Evolutionary conservation across 1,140 invertebrate species (phyloP).

Genomic region (Probaryconus sp.): DNA sequence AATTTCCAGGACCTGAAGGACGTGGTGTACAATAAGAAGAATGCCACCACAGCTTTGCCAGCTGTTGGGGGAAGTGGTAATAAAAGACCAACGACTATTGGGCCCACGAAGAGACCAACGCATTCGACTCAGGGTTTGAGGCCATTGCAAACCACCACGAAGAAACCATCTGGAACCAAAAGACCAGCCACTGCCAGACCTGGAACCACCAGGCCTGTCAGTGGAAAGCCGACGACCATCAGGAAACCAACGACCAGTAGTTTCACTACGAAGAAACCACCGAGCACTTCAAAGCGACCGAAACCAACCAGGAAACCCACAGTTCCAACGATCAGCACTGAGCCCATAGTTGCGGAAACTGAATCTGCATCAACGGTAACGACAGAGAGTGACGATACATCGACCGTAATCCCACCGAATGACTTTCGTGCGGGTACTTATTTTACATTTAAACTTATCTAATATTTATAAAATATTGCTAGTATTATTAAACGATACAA

Average conservation of each 20-base stretch:
- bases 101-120: constrained; percentile 65
- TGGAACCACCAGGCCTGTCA: constrained; percentile 63
- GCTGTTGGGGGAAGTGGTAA: constrained; percentile 50
- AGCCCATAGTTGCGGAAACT: constrained; percentile 44
- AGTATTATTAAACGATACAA: no score
- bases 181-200: constrained; percentile 63
- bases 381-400: constrained; percentile 26
- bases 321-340: constrained; percentile 38
- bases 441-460: no score
- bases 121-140: constrained; percentile 51
- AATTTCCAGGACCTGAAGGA: constrained; percentile 89
- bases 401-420: constrained; percentile 43
- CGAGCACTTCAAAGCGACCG: constrained; percentile 67
- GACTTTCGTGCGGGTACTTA: constrained; percentile 68
- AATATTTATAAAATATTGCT: background rate
- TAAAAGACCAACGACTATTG: constrained; percentile 66
- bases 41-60: constrained; percentile 62
- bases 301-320: constrained; percentile 67
- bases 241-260: constrained; percentile 64
- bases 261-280: constrained; percentile 71
- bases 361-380: constrained; percentile 22
- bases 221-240: constrained; percentile 65
- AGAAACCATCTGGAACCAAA: constrained; percentile 62
- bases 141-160: constrained; percentile 43
- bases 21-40: constrained; percentile 83